Evolutionary conservation across 2,888 invertebrate species (phyloP).

Genomic region (Abscondita cerata): DNA sequence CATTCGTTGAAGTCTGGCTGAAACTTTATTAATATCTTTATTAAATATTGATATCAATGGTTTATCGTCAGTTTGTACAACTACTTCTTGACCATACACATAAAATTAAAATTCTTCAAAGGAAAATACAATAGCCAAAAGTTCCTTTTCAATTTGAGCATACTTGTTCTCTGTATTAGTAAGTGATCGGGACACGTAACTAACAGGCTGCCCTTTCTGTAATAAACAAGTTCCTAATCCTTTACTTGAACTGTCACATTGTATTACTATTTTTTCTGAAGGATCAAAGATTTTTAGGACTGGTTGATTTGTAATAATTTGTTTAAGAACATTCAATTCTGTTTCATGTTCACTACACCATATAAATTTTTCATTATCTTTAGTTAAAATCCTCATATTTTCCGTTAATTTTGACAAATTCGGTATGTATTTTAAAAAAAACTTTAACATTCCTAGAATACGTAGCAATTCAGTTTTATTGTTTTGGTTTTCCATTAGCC

Average conservation of each 20-base stretch:
- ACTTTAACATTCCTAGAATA: too few relatives aligned
- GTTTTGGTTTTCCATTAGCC: too few relatives aligned
- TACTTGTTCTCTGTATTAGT: neutral
- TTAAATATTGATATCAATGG: too few relatives aligned
- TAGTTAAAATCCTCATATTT: neutral
- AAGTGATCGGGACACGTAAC: neutral
- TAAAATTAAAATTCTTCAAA: neutral
- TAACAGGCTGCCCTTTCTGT: conserved; percentile 29
- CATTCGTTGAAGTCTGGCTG: too few relatives aligned
- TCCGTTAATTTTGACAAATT: too few relatives aligned
- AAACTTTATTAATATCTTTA: too few relatives aligned
- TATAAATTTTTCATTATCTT: neutral
- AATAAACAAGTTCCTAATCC: too few relatives aligned
- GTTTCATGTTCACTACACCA: neutral
- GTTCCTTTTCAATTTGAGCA: neutral
- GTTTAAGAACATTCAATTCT: neutral
- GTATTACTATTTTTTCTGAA: neutral
- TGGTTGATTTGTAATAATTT: neutral
- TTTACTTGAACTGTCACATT: neutral
- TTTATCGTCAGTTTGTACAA: neutral
- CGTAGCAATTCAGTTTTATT: too few relatives aligned
- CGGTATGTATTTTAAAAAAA: too few relatives aligned
- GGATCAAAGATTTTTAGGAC: neutral
- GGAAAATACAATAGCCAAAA: too few relatives aligned
- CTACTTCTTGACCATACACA: neutral